Percentiles rank a stretch among this genome's conserved stretches.
These are phyloP conservation scores for Bedellia somnulentella DNA, from an alignment of 2,888 invertebrate genomes.

Conservation along the genomic window DNA sequence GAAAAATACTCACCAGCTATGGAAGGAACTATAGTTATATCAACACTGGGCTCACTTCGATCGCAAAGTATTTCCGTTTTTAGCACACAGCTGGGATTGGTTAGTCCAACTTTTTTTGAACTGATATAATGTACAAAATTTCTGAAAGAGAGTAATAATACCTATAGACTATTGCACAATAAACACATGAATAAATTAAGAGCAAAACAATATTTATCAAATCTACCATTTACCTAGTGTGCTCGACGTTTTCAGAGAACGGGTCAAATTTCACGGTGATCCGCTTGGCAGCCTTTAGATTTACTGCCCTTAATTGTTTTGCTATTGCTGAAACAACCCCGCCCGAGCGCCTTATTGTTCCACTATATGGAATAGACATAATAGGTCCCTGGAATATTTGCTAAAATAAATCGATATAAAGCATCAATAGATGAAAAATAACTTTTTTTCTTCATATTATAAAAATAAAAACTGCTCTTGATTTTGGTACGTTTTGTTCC, in stretches of 20 bases:
- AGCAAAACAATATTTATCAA: background rate
- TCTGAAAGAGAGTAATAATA: slow-evolving; percentile 66
- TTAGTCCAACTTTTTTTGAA: slow-evolving; percentile 64
- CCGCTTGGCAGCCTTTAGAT: slow-evolving; percentile 77
- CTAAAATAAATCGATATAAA: too few relatives aligned
- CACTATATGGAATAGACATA: slow-evolving; percentile 78
- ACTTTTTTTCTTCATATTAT: too few relatives aligned
- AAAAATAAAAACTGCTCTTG: too few relatives aligned
- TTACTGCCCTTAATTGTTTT: slow-evolving; percentile 70
- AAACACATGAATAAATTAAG: too few relatives aligned
- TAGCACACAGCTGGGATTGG: slow-evolving; percentile 74
- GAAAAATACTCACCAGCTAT: slow-evolving; percentile 53
- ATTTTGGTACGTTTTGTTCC: too few relatives aligned
- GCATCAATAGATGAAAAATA: too few relatives aligned
- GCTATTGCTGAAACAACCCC: slow-evolving; percentile 73
- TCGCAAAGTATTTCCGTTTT: slow-evolving; percentile 80
- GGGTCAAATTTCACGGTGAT: slow-evolving; percentile 84
- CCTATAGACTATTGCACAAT: too few relatives aligned
- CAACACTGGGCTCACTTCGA: slow-evolving; percentile 73
- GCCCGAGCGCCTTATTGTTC: slow-evolving; percentile 64
- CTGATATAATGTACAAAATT: slow-evolving; percentile 72
- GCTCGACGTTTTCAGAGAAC: slow-evolving; percentile 70
- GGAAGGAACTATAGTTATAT: slow-evolving; percentile 51
- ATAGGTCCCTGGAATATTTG: too few relatives aligned
- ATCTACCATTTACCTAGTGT: slow-evolving; percentile 50